These are phyloP conservation scores for Hippocampus comes DNA, from an alignment of 2,113 vertebrate species.

Conservation along the genomic window DNA sequence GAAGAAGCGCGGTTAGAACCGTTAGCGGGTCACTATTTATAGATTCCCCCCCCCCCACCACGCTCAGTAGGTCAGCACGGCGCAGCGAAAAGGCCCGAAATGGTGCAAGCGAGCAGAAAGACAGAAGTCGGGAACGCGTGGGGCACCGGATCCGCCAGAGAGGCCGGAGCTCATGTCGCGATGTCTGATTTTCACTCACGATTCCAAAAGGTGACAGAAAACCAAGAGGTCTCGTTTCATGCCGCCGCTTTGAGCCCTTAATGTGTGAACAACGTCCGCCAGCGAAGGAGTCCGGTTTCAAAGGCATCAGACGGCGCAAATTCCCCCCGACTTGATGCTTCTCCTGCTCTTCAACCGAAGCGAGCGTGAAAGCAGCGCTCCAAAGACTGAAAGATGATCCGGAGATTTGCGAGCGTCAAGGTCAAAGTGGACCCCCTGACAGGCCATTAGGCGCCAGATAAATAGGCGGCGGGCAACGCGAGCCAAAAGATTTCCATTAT, in stretches of 20 bases:
- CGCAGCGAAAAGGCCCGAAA: conserved; percentile 30
- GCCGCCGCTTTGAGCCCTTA: not conserved
- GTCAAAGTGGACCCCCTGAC: conserved; percentile 26
- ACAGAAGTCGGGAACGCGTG: conserved; percentile 14
- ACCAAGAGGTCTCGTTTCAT: not conserved
- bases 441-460: conserved; percentile 39
- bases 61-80: conserved; percentile 58
- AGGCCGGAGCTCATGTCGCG: not conserved
- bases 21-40: conserved; percentile 70
- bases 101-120: conserved; percentile 19
- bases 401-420: conserved; percentile 27
- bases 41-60: conserved; percentile 39
- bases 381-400: conserved; percentile 46
- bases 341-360: conserved; percentile 27
- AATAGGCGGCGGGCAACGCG: conserved; percentile 33
- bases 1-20: conserved; percentile 42
- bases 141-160: conserved; percentile 16
- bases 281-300: conserved; percentile 35
- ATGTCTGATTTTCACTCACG: not conserved
- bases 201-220: not conserved
- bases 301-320: conserved; percentile 25
- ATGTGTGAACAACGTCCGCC: conserved; percentile 19
- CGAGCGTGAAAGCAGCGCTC: conserved; percentile 45
- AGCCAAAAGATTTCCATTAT: conserved; percentile 48
- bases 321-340: conserved; percentile 21